These are phyloP conservation scores for Helicoverpa assulta DNA, from an alignment of 2,888 invertebrate species.

Conservation along the genomic window DNA sequence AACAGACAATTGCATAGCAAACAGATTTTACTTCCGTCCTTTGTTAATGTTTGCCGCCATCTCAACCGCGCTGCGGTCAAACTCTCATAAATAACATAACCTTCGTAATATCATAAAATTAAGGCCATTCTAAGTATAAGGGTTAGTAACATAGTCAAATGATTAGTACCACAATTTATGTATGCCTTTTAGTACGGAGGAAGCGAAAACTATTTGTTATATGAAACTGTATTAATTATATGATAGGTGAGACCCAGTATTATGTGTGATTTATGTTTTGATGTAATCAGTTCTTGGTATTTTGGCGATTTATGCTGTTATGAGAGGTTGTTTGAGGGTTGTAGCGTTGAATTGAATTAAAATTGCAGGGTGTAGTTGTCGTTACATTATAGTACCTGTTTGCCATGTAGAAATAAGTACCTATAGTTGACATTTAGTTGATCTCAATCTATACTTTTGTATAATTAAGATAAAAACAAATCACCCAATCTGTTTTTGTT, in stretches of 20 bases:
- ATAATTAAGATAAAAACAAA: too few species aligned
- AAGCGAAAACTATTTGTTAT: conserved; percentile 75
- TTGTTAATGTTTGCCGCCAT: conserved; percentile 15
- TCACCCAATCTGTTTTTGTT: too few species aligned
- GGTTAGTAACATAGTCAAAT: conserved; percentile 71
- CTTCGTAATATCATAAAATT: conserved; percentile 72
- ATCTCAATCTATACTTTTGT: too few species aligned
- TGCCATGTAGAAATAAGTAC: too few species aligned
- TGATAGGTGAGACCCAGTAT: conserved; percentile 58
- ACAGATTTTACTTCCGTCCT: conserved; percentile 13
- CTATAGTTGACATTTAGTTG: too few species aligned
- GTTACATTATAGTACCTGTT: too few species aligned
- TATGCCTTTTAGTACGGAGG: conserved; percentile 66
- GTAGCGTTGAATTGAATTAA: conserved; percentile 9
- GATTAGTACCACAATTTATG: conserved; percentile 79
- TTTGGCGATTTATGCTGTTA: conserved; percentile 14
- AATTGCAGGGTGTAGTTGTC: background rate
- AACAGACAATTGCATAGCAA: conserved; percentile 9
- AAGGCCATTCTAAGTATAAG: conserved; percentile 70
- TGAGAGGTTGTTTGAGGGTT: conserved; percentile 14
- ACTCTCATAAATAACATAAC: conserved; percentile 69
- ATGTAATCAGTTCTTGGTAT: conserved; percentile 43
- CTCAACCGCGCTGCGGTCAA: conserved; percentile 52
- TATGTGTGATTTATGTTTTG: conserved; percentile 57
- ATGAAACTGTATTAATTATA: conserved; percentile 70